phyloP scores from a whole-genome alignment of 2,113 vertebrate species.

The Lampris incognitus region DNA sequence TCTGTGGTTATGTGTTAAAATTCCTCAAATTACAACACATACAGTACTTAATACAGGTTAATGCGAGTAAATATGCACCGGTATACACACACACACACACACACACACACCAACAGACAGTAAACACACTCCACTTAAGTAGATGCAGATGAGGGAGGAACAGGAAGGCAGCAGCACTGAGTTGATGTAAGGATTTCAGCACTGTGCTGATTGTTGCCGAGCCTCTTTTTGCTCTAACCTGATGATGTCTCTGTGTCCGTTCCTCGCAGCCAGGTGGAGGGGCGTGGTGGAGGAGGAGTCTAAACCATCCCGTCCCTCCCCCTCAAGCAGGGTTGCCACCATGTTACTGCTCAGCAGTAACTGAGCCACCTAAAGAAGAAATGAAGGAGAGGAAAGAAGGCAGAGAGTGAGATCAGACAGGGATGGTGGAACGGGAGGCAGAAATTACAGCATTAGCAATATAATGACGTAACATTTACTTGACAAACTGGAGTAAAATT shows the following conservation, averaged over 20 bases:
- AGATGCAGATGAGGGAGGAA: background rate
- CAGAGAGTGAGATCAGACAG: background rate
- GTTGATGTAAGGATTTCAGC: too few species aligned
- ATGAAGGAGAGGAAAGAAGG: background rate
- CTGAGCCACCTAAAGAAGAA: conserved; percentile 87
- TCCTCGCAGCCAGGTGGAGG: conserved; percentile 93
- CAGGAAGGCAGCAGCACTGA: background rate
- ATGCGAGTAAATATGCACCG: too few species aligned
- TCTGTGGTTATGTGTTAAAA: too few species aligned
- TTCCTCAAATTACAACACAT: too few species aligned
- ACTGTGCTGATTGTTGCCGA: background rate
- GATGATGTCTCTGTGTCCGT: conserved; percentile 96
- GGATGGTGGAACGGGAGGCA: conserved; percentile 36
- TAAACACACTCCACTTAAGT: background rate
- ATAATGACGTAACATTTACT: conserved; percentile 16
- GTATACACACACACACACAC: background rate
- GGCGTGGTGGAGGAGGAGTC: conserved; percentile 92
- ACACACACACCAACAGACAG: background rate
- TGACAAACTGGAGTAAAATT: too few species aligned
- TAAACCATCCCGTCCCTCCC: conserved; percentile 84
- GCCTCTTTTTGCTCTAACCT: conserved; percentile 76
- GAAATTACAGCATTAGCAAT: conserved; percentile 24
- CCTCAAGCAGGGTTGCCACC: conserved; percentile 90
- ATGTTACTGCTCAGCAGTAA: conserved; percentile 94
- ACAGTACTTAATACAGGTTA: too few species aligned